These are phyloP conservation scores for Tolmerus cingulatus DNA, from an alignment of 2,888 invertebrate genomes.

Conservation along the genomic window DNA sequence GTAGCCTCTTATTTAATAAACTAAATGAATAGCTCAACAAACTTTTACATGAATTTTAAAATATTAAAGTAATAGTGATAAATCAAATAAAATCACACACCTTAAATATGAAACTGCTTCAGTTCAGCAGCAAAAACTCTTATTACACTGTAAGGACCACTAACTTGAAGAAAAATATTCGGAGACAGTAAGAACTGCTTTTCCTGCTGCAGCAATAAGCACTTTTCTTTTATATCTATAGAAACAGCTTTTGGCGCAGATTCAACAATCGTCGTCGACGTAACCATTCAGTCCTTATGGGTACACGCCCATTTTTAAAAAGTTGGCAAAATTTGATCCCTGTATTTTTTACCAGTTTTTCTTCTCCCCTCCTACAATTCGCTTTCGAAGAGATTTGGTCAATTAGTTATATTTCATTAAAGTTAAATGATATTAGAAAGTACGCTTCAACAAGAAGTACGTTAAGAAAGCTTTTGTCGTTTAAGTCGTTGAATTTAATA, in stretches of 20 bases:
- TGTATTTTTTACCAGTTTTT: background rate
- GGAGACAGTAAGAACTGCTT: background rate
- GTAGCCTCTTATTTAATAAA: background rate
- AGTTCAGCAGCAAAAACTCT: background rate
- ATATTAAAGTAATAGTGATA: background rate
- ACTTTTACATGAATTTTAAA: no score
- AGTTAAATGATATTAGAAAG: background rate
- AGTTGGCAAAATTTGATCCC: background rate
- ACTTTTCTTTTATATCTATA: background rate
- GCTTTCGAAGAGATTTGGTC: background rate
- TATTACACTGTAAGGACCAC: background rate
- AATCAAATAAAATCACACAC: background rate
- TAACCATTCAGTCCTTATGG: background rate
- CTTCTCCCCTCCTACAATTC: background rate
- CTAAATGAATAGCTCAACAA: no score
- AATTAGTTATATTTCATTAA: no score
- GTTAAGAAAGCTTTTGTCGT: background rate
- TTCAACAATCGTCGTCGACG: background rate
- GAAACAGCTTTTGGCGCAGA: background rate
- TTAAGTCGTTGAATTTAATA: background rate
- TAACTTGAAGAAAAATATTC: background rate
- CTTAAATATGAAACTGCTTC: background rate
- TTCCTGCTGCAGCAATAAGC: background rate
- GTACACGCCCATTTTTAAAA: background rate
- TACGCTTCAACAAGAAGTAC: background rate